Percentiles rank a stretch among this genome's conserved stretches.
Conservation (phyloP, 2,888 invertebrate species). For the Salticus scenicus region DNA sequence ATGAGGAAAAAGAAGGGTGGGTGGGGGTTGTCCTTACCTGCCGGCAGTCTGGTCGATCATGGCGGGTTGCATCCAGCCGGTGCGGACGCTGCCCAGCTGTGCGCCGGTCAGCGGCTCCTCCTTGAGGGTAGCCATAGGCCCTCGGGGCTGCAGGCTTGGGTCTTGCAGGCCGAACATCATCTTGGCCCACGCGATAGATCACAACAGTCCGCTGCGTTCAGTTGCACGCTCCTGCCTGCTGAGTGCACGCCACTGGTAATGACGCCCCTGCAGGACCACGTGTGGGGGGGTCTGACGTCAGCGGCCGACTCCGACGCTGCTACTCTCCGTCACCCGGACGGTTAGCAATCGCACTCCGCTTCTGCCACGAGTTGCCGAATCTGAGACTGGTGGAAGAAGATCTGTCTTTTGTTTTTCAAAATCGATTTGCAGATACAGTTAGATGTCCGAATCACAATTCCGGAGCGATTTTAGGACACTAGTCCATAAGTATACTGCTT, state of each 20-base stretch:
- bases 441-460: neutral
- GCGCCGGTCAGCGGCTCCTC: constrained; percentile 71
- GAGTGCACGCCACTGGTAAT: constrained; percentile 40
- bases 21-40: constrained; percentile 50
- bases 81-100: constrained; percentile 68
- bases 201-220: constrained; percentile 55
- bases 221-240: constrained; percentile 31
- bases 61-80: constrained; percentile 71
- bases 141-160: constrained; percentile 69
- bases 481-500: neutral
- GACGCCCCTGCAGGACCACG: constrained; percentile 57
- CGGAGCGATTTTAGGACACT: neutral
- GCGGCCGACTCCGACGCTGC: constrained; percentile 30
- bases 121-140: constrained; percentile 71
- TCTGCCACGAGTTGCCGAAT: constrained; percentile 34
- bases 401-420: neutral
- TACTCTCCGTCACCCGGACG: constrained; percentile 29
- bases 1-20: neutral
- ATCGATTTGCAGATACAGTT: neutral
- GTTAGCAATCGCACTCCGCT: constrained; percentile 35
- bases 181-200: constrained; percentile 55
- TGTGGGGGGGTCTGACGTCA: constrained; percentile 60
- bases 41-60: constrained; percentile 72
- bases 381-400: neutral
- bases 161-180: constrained; percentile 71